Base-by-base conservation (phyloP, 2,113 vertebrate species). In the Pimephales promelas region DNA sequence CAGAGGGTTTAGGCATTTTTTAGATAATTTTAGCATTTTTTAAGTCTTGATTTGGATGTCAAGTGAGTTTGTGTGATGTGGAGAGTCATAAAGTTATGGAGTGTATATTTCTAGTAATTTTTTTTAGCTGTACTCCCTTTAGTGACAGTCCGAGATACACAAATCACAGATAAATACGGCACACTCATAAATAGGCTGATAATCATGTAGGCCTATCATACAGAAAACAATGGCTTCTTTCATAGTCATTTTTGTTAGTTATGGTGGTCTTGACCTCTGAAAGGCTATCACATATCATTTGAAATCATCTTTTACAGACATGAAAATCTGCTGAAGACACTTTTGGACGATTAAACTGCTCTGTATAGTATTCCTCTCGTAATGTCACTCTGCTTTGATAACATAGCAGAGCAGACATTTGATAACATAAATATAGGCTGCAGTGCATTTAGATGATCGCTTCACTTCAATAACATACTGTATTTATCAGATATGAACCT, bases 401-500 rank as follows among this genome's bases (percentile, higher is more conserved):
- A 54, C 52, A 52, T 18, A 22, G 52, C 18, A 20, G 20, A 54
- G 18, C 18, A 22, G 73, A 75, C 45, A 83, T 83, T 68, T 77
- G 61, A 68, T 77, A 40, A 34, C 59, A 56, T 83, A 56, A 83
- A 52, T 68, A 68, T 56, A 40, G 31, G 73, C n/a, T 68, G 22
- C 40, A 10, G 40, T 9, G 40, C 36, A 11, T 52, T 68, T 49
- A 68, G 62, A 78, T 57, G 43, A 76, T 77, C n/a, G 20, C 52
- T 84, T 77, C 49, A 45, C 74, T 54, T 75, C 31, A 43, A 45
- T 52, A 34, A 57, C 62, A 78, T 47, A 16, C 61, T 78, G 74
- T 64, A 57, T 84, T 79, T 77, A 77, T 77, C 74, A 59, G 54
- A 77, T 59, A 40, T 40, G 20, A 59, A 36, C 34, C 74, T 77